Evolutionary conservation across 2,797 vertebrate genomes (phyloP), one percentile per base, ranked within the genome.

Genomic region (Hippopotamyrus pictus): DNA sequence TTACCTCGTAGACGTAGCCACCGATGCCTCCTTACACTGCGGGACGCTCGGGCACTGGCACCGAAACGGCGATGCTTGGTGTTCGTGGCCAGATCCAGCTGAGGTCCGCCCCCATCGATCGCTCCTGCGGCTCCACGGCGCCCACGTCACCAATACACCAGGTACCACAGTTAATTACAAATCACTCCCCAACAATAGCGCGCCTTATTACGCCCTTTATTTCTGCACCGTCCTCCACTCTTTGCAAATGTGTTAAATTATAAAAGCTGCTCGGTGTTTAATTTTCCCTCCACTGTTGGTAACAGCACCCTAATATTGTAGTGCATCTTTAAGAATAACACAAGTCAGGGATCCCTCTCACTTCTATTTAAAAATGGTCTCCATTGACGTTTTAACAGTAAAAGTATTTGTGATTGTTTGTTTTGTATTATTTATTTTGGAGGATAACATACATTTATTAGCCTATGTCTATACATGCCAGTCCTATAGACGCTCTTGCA

Each of bases 121-220:
- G 59, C 90, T 69, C 90, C 59, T 90, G 90, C 89, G 76, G 76
- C 79, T 86, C 65, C 91, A 44, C 48, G 19, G 89, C 91, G 65
- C 53, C 59, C 88, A 92, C 93, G 93, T 95, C 95, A 95, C 93
- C 48, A 87, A 91, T 90, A 92, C 90, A 51, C 89, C 93, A 94
- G 93, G 93, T 94, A 93, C 92, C 91, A 92, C 91, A 91, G 93
- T 94, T 95, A 90, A 94, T 94, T 94, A 94, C 93, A 93, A 93
- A 90, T 91, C 90, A 65, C 48, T 88, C 88, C 88, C 90, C 87
- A 41, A 82, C 89, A 90, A 89, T 86, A 89, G 89, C 69, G 88
- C 51, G 48, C 50, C 83, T 88, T 89, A 76, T 88, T 88, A 90
- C 88, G 69, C 79, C 46, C 17, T 53, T 79, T 90, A 91, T 48